Conservation (phyloP, 2,113 vertebrate species). For the Phoxinus phoxinus region DNA sequence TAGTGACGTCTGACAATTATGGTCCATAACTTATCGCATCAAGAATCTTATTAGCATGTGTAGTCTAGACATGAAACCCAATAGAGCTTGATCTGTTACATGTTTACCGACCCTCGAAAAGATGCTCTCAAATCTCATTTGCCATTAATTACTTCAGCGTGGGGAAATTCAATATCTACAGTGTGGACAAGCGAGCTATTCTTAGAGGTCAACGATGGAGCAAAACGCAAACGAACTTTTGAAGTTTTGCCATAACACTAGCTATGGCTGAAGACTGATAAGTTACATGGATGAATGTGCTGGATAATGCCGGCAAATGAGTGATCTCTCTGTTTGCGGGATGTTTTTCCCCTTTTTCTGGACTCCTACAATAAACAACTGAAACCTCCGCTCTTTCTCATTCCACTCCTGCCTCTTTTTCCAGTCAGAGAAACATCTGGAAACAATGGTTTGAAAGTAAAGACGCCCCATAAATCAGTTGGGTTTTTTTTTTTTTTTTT, state of each 20-base stretch:
- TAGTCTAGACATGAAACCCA: conserved; percentile 49
- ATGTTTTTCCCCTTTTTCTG: conserved; percentile 37
- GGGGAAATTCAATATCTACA: conserved; percentile 19
- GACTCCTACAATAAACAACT: conserved; percentile 45
- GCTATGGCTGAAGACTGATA: background rate
- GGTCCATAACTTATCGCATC: background rate
- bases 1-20: conserved; percentile 21
- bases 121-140: conserved; percentile 40
- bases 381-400: conserved; percentile 39
- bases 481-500: conserved; percentile 71
- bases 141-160: conserved; percentile 48
- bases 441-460: conserved; percentile 72
- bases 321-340: conserved; percentile 9
- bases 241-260: background rate
- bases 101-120: conserved; percentile 28
- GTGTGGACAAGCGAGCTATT: background rate
- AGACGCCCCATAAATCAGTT: conserved; percentile 71
- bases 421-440: conserved; percentile 72
- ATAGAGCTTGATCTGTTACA: conserved; percentile 34
- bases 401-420: conserved; percentile 51
- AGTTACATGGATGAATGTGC: background rate
- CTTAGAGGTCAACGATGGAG: conserved; percentile 33
- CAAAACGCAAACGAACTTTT: conserved; percentile 22
- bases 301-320: conserved; percentile 13
- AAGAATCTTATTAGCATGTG: conserved; percentile 41